phyloP scores from a whole-genome alignment of 1,140 invertebrate species.

The Phthorimaea operculella region DNA sequence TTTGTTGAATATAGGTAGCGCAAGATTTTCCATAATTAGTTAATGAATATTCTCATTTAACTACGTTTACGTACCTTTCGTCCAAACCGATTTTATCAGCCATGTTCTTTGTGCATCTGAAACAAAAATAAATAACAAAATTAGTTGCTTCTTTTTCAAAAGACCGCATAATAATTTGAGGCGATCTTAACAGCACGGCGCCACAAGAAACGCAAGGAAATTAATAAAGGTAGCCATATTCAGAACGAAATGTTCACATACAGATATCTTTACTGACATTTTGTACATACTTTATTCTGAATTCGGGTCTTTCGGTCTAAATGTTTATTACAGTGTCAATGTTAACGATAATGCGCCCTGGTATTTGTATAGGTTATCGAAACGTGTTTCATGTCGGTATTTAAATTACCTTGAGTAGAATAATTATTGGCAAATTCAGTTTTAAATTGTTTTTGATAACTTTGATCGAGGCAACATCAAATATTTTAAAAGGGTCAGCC shows the following conservation, averaged over 20 bases:
- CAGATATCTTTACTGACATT: background rate
- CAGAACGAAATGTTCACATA: no score
- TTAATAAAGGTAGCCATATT: background rate
- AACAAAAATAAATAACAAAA: slow-evolving; percentile 24
- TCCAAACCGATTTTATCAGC: slow-evolving; percentile 13
- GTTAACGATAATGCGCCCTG: background rate
- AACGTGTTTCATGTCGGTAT: background rate
- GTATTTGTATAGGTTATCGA: slow-evolving; percentile 2
- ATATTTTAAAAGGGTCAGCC: no score
- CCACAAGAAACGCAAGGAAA: background rate
- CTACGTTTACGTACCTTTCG: slow-evolving; percentile 2
- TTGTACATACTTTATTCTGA: background rate
- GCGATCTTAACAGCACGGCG: background rate
- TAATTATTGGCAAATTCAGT: no score
- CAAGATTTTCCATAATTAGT: background rate
- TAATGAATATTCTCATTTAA: background rate
- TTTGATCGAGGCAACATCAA: no score
- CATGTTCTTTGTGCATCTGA: slow-evolving; percentile 29
- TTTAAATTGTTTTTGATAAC: no score
- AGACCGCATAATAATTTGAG: background rate
- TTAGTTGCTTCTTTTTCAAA: background rate
- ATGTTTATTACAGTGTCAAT: slow-evolving; percentile 6
- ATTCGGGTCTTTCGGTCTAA: slow-evolving; percentile 2
- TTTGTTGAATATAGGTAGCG: background rate
- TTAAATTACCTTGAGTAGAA: no score